Evolutionary conservation across 2,113 vertebrate genomes (phyloP).

Genomic region (Periophthalmodon schlosseri): DNA sequence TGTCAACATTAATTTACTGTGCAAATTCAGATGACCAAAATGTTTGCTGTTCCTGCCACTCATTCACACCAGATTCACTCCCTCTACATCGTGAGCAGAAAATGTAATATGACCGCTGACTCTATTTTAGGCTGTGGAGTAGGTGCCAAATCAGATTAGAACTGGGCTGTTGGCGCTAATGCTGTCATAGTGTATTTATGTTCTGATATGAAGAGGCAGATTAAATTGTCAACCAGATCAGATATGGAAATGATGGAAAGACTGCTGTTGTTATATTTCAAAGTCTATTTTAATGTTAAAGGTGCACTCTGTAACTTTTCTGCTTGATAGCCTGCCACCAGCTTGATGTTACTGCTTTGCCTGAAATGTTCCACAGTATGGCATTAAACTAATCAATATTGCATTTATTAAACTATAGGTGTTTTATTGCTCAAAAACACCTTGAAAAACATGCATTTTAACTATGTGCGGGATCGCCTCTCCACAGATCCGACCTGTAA

Average conservation of each 20-base stretch:
- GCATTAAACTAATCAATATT: no score
- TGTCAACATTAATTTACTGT: neutral
- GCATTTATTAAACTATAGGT: no score
- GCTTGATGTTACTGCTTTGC: no score
- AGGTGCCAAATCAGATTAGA: conserved; percentile 42
- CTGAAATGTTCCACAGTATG: no score
- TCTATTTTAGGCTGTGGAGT: conserved; percentile 5
- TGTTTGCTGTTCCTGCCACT: neutral
- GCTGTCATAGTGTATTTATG: conserved; percentile 15
- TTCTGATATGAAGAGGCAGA: conserved; percentile 3
- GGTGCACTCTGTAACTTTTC: no score
- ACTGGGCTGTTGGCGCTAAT: neutral
- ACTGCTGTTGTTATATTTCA: neutral
- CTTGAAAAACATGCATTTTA: no score
- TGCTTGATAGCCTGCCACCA: no score
- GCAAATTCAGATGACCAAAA: conserved; percentile 2
- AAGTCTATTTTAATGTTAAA: neutral
- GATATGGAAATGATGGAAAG: conserved; percentile 2
- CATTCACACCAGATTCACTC: conserved; percentile 17
- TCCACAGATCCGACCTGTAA: no score
- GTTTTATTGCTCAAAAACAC: no score
- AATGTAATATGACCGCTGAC: conserved; percentile 9
- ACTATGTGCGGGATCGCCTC: no score
- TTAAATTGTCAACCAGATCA: conserved; percentile 12
- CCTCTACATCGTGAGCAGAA: neutral